Base-by-base conservation (phyloP, 2,888 invertebrate species). In the Heliconius ethilla region DNA sequence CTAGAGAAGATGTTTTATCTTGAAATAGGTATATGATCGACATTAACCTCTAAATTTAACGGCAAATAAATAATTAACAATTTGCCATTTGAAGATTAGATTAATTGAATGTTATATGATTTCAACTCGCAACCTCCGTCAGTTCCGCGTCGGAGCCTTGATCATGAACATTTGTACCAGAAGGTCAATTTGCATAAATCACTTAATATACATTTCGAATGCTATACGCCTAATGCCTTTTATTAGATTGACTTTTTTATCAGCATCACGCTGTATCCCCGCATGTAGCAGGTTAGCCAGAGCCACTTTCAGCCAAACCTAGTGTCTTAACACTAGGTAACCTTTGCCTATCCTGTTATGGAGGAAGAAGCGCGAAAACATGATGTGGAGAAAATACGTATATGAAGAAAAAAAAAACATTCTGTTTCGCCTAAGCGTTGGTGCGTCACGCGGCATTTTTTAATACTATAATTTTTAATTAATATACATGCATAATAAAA, bases 61-160 rank as follows among this genome's bases (percentile, higher is more conserved):
- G 5, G 25, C 5, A 25, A 13, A 15, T 62, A 13, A 11, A 13
- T 27, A 62, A 62, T 62, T 6, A 4, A 62, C 4, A 62, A 62
- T n/a, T 62, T 11, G 59, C 25, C 11, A 62, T 62, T 62, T 62
- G 0, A 11, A 62, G 25, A 62, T 62, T 27, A 25, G 62, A 6
- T 13, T 25, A n/a, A 62, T 62, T 62, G 25, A 25, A 25, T 13
- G 5, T 62, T 62, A 27, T 27, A 62, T 25, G 62, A 62, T 62
- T 62, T 62, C 62, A 62, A 62, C 62, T 62, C 25, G 25, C 62
- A 62, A 62, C 62, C 62, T 62, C 62, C 62, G 62, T 25, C 25
- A 25, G 25, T 62, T 62, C 62, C 62, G 62, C 62, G 5, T 62
- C n/a, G 25, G 15, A 15, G 62, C 62, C 25, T 62, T 62, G 62